phyloP scores from a whole-genome alignment of 2,888 invertebrate species.

The Patella ulyssiponensis region DNA sequence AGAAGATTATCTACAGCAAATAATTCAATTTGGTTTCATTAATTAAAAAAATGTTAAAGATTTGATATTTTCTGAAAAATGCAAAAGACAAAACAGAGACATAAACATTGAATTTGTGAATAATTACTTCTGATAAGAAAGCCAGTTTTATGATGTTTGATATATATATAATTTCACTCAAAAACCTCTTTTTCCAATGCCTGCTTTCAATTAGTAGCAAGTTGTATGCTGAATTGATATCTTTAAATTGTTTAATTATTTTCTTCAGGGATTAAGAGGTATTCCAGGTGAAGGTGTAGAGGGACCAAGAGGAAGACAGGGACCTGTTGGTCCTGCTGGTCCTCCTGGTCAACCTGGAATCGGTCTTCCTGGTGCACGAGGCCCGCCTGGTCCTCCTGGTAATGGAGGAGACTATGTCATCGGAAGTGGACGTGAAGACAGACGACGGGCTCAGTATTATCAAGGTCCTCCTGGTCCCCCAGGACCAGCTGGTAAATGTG shows the following conservation, averaged over 20 bases:
- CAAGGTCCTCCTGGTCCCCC: constrained; percentile 59
- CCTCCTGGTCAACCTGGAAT: constrained; percentile 41
- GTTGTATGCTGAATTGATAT: background rate
- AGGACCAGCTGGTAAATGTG: constrained; percentile 47
- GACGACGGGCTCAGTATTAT: constrained; percentile 18
- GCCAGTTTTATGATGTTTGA: too few species aligned
- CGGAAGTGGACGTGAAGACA: constrained; percentile 22
- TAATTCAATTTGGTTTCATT: too few species aligned
- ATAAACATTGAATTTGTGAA: too few species aligned
- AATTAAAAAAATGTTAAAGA: too few species aligned
- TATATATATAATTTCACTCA: too few species aligned
- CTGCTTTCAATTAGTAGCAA: background rate
- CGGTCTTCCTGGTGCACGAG: constrained; percentile 36
- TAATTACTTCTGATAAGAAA: too few species aligned
- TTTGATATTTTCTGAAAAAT: too few species aligned
- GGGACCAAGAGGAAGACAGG: constrained; percentile 33
- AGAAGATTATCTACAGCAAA: too few species aligned
- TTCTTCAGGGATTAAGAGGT: constrained; percentile 46
- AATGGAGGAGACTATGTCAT: constrained; percentile 38
- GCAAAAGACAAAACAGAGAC: too few species aligned
- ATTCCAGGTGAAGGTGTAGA: constrained; percentile 34
- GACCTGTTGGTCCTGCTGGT: constrained; percentile 42
- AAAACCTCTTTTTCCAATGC: too few species aligned
- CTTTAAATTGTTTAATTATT: background rate
- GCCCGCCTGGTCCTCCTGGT: constrained; percentile 50